Evolutionary conservation across 2,113 vertebrate genomes (phyloP).

Genomic region (Cynoglossus semilaevis): DNA sequence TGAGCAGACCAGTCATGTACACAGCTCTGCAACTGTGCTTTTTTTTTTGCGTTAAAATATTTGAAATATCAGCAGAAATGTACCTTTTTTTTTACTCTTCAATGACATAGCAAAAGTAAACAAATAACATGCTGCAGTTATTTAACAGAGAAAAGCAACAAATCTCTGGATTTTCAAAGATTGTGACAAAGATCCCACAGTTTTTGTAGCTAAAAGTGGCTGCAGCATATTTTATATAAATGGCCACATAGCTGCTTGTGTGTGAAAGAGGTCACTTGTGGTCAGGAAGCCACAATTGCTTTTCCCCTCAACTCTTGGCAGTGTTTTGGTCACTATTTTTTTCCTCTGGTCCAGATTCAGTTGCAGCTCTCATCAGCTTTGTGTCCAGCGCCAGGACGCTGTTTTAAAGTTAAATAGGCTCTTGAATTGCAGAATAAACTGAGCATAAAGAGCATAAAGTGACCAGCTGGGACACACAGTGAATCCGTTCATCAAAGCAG

Average conservation of each 20-base stretch:
- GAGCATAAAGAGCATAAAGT: too few relatives aligned
- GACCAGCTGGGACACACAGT: too few relatives aligned
- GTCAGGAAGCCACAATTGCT: background rate
- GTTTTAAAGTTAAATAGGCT: background rate
- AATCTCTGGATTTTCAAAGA: background rate
- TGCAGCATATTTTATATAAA: too few relatives aligned
- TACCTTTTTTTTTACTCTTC: too few relatives aligned
- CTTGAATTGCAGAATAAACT: background rate
- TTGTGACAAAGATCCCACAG: background rate
- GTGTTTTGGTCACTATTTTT: constrained; percentile 2
- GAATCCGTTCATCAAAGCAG: background rate
- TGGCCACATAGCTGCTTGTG: background rate
- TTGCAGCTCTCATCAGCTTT: background rate
- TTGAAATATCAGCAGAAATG: too few relatives aligned
- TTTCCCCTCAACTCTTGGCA: background rate
- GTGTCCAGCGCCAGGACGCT: background rate
- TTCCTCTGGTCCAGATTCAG: background rate
- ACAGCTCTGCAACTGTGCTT: too few relatives aligned
- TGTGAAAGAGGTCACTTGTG: background rate
- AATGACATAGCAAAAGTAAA: background rate
- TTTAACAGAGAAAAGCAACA: background rate
- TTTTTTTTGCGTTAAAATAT: background rate
- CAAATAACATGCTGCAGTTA: background rate
- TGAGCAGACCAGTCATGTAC: constrained; percentile 20
- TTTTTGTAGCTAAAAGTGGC: background rate